Evolutionary conservation across 92 coral and sea anemone species (phyloP).

Genomic region (Zoanthus sansibaricus): DNA sequence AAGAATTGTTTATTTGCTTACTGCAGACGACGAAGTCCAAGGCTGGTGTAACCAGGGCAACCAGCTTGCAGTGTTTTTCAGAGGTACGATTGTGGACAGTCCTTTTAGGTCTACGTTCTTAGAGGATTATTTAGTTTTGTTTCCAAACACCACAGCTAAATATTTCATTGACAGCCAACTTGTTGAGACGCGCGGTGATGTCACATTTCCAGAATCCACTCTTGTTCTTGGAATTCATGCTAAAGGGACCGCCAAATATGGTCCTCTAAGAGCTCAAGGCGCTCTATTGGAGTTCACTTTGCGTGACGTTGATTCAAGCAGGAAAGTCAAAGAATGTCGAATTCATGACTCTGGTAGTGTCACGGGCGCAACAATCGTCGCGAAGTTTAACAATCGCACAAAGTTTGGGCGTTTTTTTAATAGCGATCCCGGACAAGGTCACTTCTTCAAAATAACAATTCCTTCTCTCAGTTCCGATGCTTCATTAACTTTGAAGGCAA

Average conservation of each 20-base stretch:
- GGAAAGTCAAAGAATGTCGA: slow-evolving; percentile 22
- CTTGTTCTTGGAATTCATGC: slow-evolving; percentile 28
- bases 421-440: slow-evolving; percentile 2
- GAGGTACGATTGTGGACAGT: slow-evolving; percentile 7
- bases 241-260: slow-evolving; percentile 60
- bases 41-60: slow-evolving; percentile 44
- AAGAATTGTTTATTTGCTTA: background rate
- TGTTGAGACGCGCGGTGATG: slow-evolving; percentile 26
- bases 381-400: slow-evolving; percentile 16
- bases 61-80: slow-evolving; percentile 42
- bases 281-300: slow-evolving; percentile 19
- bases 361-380: slow-evolving; percentile 13
- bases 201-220: slow-evolving; percentile 14
- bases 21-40: slow-evolving; percentile 3
- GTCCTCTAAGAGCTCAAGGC: slow-evolving; percentile 59
- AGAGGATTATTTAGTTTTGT: slow-evolving; percentile 5
- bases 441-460: slow-evolving; percentile 22
- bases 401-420: slow-evolving; percentile 15
- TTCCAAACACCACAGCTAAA: slow-evolving; percentile 2
- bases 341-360: background rate
- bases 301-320: slow-evolving; percentile 22
- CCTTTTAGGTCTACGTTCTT: background rate
- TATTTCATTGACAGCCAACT: slow-evolving; percentile 50
- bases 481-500: slow-evolving; percentile 19
- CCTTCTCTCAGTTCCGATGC: slow-evolving; percentile 21